Evolutionary conservation across 2,888 invertebrate genomes (phyloP).

Genomic region (Lasioglossum villosulum): DNA sequence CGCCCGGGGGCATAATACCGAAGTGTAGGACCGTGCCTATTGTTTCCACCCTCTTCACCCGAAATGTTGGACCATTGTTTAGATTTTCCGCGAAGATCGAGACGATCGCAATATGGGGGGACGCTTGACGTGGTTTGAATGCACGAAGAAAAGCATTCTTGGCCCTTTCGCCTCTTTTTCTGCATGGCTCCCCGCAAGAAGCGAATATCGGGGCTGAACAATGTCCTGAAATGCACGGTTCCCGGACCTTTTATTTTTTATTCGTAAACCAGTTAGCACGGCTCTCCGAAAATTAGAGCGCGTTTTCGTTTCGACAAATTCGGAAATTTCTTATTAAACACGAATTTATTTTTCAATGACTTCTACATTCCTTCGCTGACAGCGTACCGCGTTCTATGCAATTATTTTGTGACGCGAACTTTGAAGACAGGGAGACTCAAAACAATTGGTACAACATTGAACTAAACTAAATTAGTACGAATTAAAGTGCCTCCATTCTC

Average conservation of each 20-base stretch:
- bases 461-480: too few species aligned
- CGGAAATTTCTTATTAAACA: background rate
- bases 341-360: background rate
- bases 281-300: conserved; percentile 28
- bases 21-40: conserved; percentile 57
- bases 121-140: conserved; percentile 67
- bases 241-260: background rate
- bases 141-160: conserved; percentile 45
- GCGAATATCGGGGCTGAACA: conserved; percentile 40
- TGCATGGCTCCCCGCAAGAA: conserved; percentile 19
- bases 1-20: conserved; percentile 70
- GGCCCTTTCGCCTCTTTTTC: conserved; percentile 25
- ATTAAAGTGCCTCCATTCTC: too few species aligned
- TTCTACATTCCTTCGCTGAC: background rate
- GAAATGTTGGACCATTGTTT: conserved; percentile 68
- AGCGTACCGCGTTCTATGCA: background rate
- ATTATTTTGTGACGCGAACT: background rate
- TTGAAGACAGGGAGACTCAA: background rate
- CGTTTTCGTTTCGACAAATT: conserved; percentile 14
- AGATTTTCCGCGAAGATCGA: conserved; percentile 63
- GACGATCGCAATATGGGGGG: conserved; percentile 62
- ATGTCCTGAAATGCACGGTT: conserved; percentile 38
- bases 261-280: conserved; percentile 29
- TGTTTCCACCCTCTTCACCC: conserved; percentile 60
- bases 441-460: too few species aligned